Conservation (phyloP, 2,888 invertebrate genomes). For the Ophion obscuratus region DNA sequence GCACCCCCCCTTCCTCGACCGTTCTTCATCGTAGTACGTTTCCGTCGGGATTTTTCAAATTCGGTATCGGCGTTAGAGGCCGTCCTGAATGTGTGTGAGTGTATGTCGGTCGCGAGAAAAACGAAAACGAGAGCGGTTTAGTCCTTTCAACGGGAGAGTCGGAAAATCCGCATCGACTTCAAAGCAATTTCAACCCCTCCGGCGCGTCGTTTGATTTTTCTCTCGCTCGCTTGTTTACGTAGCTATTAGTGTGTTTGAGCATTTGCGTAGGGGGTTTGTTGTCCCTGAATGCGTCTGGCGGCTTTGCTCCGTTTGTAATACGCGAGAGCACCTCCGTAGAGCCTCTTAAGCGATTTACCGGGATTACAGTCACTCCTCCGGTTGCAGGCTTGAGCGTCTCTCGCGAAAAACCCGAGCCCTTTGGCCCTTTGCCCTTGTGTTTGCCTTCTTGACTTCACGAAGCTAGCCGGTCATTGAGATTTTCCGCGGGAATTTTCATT, state of each 20-base stretch:
- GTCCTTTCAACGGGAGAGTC: conserved; percentile 30
- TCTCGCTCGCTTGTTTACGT: conserved; percentile 77
- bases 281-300: too few species aligned
- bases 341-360: conserved; percentile 63
- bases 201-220: conserved; percentile 34
- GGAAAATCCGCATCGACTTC: conserved; percentile 74
- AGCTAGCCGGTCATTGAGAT: conserved; percentile 3
- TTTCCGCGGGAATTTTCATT: not conserved
- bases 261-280: conserved; percentile 68
- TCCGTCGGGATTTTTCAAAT: conserved; percentile 74
- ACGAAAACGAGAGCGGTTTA: conserved; percentile 45
- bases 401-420: conserved; percentile 27
- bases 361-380: conserved; percentile 54
- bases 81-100: not conserved
- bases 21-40: conserved; percentile 6
- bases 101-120: conserved; percentile 11
- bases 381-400: not conserved
- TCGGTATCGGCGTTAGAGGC: conserved; percentile 51
- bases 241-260: conserved; percentile 83
- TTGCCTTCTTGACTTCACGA: not conserved
- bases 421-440: conserved; percentile 21
- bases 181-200: conserved; percentile 67
- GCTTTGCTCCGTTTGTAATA: conserved; percentile 65
- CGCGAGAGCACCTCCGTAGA: conserved; percentile 69
- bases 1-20: not conserved